Evolutionary conservation across 2,113 vertebrate species (phyloP), one percentile per base, ranked within the genome.

Genomic region (Prionailurus viverrinus): DNA sequence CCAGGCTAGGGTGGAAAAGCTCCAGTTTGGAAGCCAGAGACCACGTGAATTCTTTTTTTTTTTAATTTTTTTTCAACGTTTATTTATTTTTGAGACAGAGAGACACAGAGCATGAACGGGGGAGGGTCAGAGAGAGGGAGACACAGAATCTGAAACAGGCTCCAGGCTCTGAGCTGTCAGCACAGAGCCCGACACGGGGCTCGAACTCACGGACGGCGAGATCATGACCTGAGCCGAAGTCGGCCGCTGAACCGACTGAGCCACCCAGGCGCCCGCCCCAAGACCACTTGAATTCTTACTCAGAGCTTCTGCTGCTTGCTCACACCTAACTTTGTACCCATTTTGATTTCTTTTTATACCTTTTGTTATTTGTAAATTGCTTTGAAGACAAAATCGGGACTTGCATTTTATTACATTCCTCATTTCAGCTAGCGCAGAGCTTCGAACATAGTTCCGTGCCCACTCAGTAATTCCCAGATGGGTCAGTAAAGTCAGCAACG

Each of bases 361-460:
- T 78, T 95, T 84, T 36, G 14, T 55, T 63, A 61, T 45, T 73
- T 73, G 55, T 87, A 80, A 85, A 41, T 48, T 90, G 86, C 87
- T 95, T 90, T 33, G 41, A 96, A 85, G 92, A 81, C 95, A 89
- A 84, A 93, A 51, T 58, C 21, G 63, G 25, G 36, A 79, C 66
- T 58, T 36, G 15, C 13, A 7, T 23, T 7, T 41, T 8, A 19
- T 89, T 51, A 36, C 79, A 45, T 63, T 48, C 23, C 13, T 63
- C 33, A 15, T 27, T 1, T 0, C 0, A 8, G 55, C 33, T 39
- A 76, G 55, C 21, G 51, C 18, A 31, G 25, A 80, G 23, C 39
- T 91, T 36, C 16, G 29, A 25, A 27, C 12, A 16, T 4, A 10
- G 31, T 7, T 0, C 21, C 8, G 1, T 29, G 69, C 11, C 39